These are phyloP conservation scores for Alloscopus bannaensis DNA, from an alignment of 2,888 invertebrate species.

Conservation along the genomic window DNA sequence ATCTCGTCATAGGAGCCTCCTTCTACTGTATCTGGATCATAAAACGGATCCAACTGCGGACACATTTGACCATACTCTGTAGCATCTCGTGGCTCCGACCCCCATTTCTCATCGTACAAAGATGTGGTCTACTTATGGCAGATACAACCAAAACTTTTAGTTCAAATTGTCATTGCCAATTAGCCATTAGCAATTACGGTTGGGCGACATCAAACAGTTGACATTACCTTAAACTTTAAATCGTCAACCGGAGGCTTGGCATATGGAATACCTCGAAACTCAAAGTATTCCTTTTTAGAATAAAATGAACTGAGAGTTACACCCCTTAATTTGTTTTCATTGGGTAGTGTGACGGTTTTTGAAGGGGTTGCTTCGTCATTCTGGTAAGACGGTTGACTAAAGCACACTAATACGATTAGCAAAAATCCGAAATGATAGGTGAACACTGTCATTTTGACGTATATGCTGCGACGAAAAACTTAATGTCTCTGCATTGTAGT, in stretches of 20 bases:
- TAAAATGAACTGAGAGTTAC: slow-evolving; percentile 9
- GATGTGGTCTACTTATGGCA: no score
- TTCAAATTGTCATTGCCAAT: no score
- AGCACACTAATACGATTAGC: no score
- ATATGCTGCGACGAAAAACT: no score
- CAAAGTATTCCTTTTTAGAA: slow-evolving; percentile 33
- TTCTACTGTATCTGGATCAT: slow-evolving; percentile 42
- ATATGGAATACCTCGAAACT: slow-evolving; percentile 52
- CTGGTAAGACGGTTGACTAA: no score
- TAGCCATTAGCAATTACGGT: slow-evolving; percentile 13
- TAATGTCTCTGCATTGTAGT: no score
- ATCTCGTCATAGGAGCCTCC: slow-evolving; percentile 35
- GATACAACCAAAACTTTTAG: no score
- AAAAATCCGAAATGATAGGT: no score
- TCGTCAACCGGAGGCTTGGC: slow-evolving; percentile 48
- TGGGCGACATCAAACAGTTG: no score
- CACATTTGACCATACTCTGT: slow-evolving; percentile 58
- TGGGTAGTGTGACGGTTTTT: slow-evolving; percentile 7
- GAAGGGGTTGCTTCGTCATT: no score
- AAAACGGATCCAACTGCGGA: slow-evolving; percentile 56
- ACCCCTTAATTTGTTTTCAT: slow-evolving; percentile 49
- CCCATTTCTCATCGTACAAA: slow-evolving; percentile 33
- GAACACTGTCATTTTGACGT: no score
- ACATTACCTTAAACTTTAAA: slow-evolving; percentile 45
- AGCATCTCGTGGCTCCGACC: slow-evolving; percentile 30